These are phyloP conservation scores for Dasyurus viverrinus DNA, from an alignment of 2,113 vertebrate species.

Conservation along the genomic window DNA sequence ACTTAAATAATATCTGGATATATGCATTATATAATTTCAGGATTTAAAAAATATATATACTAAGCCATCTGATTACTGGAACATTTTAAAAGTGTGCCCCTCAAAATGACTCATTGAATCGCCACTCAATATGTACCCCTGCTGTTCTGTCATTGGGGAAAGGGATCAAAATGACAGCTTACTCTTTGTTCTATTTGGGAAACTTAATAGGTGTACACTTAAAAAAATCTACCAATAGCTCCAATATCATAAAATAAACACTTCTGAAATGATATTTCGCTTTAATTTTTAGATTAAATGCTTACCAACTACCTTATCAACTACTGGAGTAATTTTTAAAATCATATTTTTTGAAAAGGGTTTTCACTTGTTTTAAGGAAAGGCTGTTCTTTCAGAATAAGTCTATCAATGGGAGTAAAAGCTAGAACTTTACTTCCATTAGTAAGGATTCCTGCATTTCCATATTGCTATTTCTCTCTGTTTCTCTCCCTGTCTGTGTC, in stretches of 20 bases:
- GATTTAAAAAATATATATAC: not conserved
- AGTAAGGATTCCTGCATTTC: not conserved
- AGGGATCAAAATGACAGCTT: not conserved
- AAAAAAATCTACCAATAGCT: not conserved
- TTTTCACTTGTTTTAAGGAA: not conserved
- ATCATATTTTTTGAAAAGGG: not conserved
- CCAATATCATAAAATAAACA: not conserved
- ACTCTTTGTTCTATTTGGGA: not conserved
- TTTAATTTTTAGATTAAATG: not conserved
- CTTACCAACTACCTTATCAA: not conserved
- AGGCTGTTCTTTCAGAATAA: not conserved
- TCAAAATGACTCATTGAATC: slow-evolving; percentile 14
- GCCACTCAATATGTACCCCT: slow-evolving; percentile 15
- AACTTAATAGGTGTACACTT: not conserved
- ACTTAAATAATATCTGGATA: not conserved
- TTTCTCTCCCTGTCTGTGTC: too few relatives aligned
- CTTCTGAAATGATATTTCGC: not conserved
- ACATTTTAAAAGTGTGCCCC: not conserved
- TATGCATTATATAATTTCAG: not conserved
- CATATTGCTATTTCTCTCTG: not conserved
- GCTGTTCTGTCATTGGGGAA: slow-evolving; percentile 29
- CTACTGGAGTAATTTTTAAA: not conserved
- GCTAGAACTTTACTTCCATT: not conserved
- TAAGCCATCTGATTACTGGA: slow-evolving; percentile 18
- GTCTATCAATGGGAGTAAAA: not conserved